These are phyloP conservation scores for Haemorhous mexicanus DNA, from an alignment of 2,113 vertebrate genomes.

Conservation along the genomic window DNA sequence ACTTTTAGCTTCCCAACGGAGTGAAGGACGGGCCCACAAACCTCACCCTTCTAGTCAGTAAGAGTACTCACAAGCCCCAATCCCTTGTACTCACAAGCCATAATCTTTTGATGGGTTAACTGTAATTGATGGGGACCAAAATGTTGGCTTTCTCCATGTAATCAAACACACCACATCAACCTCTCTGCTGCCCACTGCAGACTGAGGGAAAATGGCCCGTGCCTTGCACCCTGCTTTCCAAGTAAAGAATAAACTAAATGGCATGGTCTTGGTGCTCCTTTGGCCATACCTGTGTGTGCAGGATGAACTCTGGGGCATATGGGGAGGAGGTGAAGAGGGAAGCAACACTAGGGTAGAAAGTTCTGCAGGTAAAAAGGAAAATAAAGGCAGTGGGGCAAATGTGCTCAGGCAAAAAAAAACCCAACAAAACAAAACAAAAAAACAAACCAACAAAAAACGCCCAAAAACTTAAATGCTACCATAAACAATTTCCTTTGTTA, in stretches of 20 bases:
- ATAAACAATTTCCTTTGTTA: neutral
- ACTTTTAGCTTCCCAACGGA: neutral
- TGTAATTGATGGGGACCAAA: neutral
- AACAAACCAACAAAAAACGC: neutral
- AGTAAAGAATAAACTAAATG: neutral
- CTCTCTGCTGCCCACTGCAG: neutral
- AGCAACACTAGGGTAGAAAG: neutral
- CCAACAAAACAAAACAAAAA: neutral
- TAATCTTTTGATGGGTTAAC: neutral
- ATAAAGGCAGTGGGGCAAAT: neutral
- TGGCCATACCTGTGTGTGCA: accelerated
- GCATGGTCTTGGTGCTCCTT: neutral
- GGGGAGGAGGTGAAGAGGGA: neutral
- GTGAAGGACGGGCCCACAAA: neutral
- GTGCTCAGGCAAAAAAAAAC: neutral
- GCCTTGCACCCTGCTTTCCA: neutral
- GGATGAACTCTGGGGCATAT: neutral
- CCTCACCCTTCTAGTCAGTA: neutral
- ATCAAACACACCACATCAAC: neutral
- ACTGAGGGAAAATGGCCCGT: neutral
- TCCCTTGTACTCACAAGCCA: neutral
- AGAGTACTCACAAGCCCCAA: neutral
- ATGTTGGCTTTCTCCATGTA: neutral
- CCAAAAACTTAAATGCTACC: no score
- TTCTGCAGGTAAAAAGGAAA: neutral